These are phyloP conservation scores for Hypomecis punctinalis DNA, from an alignment of 2,888 invertebrate species.

Conservation along the genomic window DNA sequence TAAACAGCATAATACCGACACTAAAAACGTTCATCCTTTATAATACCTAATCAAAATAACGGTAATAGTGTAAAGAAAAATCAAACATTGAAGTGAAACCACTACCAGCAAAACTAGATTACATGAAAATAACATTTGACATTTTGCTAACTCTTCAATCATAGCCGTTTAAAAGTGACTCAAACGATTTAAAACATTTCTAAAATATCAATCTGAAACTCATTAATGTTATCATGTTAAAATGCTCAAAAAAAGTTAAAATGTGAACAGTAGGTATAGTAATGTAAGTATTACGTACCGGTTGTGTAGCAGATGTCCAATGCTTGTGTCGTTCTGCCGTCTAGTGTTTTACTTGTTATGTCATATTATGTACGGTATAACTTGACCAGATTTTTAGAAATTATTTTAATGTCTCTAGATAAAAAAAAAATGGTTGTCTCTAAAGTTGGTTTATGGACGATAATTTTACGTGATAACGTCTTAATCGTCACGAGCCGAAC, in stretches of 20 bases:
- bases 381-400: conserved; percentile 6
- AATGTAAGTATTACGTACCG: conserved; percentile 49
- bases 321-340: conserved; percentile 34
- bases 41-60: too few relatives aligned
- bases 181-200: not conserved
- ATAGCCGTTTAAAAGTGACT: not conserved
- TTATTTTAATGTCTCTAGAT: too few relatives aligned
- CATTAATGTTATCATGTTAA: not conserved
- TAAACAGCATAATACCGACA: too few relatives aligned
- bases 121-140: not conserved
- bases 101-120: too few relatives aligned
- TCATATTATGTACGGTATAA: not conserved
- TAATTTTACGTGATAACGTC: too few relatives aligned
- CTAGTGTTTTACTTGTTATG: conserved; percentile 14
- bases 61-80: too few relatives aligned
- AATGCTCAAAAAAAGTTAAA: not conserved
- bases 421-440: too few relatives aligned
- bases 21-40: too few relatives aligned
- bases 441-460: too few relatives aligned
- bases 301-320: conserved; percentile 29
- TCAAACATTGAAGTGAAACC: too few relatives aligned
- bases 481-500: too few relatives aligned
- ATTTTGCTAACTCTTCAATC: not conserved
- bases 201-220: not conserved
- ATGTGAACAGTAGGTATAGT: conserved; percentile 25